These are phyloP conservation scores for Tylochromis polylepis DNA, from an alignment of 2,113 vertebrate genomes.

Conservation along the genomic window DNA sequence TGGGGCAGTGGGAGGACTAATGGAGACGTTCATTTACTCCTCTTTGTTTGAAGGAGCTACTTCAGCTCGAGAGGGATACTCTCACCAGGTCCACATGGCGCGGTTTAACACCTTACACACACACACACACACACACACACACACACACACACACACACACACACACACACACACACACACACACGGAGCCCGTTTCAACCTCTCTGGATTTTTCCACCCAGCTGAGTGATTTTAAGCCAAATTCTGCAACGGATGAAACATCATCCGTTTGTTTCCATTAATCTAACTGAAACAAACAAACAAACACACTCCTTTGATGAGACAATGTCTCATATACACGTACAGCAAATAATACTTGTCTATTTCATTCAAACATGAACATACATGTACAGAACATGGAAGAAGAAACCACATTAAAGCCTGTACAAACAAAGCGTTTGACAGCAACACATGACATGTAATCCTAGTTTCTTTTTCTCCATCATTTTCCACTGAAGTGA, in stretches of 20 bases:
- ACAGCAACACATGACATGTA: not conserved
- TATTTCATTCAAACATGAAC: not conserved
- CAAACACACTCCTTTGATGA: not conserved
- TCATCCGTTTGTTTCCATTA: not conserved
- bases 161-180: too few relatives aligned
- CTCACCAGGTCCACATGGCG: conserved; percentile 66
- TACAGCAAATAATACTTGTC: not conserved
- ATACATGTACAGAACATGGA: not conserved
- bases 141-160: conserved; percentile 36
- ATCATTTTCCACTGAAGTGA: not conserved
- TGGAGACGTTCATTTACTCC: conserved; percentile 84
- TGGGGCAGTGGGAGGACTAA: conserved; percentile 82
- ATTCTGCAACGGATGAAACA: not conserved
- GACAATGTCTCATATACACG: not conserved
- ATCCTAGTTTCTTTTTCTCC: not conserved
- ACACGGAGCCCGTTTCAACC: not conserved
- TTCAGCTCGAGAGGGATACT: conserved; percentile 71
- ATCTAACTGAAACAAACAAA: not conserved
- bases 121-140: conserved; percentile 10
- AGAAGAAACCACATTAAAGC: not conserved
- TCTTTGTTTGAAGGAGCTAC: conserved; percentile 86
- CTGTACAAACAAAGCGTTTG: not conserved
- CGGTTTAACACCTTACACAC: conserved; percentile 64
- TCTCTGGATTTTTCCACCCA: not conserved
- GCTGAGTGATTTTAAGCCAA: not conserved